A percentile compares a stretch with the other conserved stretches of the same genome.
These are phyloP conservation scores for Nasonovia ribisnigri DNA, from an alignment of 2,888 invertebrate species.

Conservation along the genomic window DNA sequence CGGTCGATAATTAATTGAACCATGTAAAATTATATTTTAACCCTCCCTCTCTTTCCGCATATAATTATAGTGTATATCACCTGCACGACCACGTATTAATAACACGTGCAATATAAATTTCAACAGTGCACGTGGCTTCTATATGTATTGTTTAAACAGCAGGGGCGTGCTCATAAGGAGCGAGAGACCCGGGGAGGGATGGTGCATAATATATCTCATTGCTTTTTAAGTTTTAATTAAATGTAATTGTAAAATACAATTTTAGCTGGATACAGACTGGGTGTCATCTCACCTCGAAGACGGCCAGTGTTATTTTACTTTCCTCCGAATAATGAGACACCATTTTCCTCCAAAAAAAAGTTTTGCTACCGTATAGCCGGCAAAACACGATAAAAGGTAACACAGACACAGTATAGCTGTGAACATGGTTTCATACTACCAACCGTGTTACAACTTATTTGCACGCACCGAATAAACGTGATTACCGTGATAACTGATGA, in stretches of 20 bases:
- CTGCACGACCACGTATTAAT: background rate
- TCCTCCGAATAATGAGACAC: too few species aligned
- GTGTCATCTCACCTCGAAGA: background rate
- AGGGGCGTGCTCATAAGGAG: background rate
- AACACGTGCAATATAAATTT: constrained; percentile 19
- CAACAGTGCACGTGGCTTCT: background rate
- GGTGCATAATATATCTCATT: background rate
- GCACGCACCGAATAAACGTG: too few species aligned
- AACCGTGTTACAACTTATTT: too few species aligned
- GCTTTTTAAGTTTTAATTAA: background rate
- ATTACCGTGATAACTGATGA: too few species aligned
- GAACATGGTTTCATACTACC: too few species aligned
- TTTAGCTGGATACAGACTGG: background rate
- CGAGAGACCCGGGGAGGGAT: background rate
- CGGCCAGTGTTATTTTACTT: background rate
- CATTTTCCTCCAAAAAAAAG: too few species aligned
- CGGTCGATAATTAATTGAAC: background rate
- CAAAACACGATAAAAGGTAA: too few species aligned
- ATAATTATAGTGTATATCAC: background rate
- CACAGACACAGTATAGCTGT: too few species aligned
- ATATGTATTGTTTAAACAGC: background rate
- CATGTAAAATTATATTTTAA: background rate
- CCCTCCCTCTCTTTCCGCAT: background rate
- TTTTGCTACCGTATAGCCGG: too few species aligned
- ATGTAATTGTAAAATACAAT: background rate